Evolutionary conservation across 1,140 invertebrate species (phyloP).

Genomic region (Vanessa tameamea): DNA sequence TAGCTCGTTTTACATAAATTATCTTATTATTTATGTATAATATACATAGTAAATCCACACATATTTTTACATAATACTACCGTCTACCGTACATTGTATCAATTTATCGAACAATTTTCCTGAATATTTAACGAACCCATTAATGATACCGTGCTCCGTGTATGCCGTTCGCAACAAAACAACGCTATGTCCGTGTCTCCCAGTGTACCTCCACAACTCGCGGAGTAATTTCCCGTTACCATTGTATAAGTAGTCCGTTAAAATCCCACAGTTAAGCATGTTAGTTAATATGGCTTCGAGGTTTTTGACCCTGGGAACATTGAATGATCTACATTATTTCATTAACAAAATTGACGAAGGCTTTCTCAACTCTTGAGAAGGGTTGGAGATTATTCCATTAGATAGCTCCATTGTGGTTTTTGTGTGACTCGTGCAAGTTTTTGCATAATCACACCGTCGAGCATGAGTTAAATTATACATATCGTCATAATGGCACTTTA

Average conservation of each 20-base stretch:
- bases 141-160: neutral
- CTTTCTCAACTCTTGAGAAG: too few species aligned
- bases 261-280: constrained; percentile 56
- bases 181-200: constrained; percentile 25
- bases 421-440: too few species aligned
- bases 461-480: too few species aligned
- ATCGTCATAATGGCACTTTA: too few species aligned
- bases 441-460: too few species aligned
- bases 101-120: neutral
- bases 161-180: constrained; percentile 31
- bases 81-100: neutral
- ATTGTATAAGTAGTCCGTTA: constrained; percentile 56
- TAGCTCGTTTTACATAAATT: too few species aligned
- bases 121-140: constrained; percentile 8
- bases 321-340: neutral
- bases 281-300: constrained; percentile 57
- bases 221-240: constrained; percentile 54
- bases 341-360: too few species aligned
- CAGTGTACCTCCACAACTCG: constrained; percentile 52
- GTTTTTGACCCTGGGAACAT: constrained; percentile 57
- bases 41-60: too few species aligned
- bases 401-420: too few species aligned
- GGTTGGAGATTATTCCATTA: too few species aligned
- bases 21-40: too few species aligned
- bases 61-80: too few species aligned